Base-by-base conservation (phyloP, 2,797 vertebrate genomes). In the Mycteria americana region DNA sequence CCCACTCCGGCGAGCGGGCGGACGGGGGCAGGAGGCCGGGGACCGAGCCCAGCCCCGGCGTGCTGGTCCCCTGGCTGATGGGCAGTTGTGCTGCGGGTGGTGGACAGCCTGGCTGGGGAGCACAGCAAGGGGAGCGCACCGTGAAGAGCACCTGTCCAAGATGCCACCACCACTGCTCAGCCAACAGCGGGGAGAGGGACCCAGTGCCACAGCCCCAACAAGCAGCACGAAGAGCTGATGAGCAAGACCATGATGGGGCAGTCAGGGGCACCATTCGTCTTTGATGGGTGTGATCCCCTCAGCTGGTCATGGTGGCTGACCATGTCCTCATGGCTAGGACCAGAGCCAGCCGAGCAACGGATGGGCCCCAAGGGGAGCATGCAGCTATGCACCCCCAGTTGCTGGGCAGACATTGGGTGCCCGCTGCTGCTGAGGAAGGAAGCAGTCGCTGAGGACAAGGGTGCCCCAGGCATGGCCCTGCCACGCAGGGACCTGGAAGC, bases 101-200 rank as follows among this genome's bases (percentile, higher is more conserved):
- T 3, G 54, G 59, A 5, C 25, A 13, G 60, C 37, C 60, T 0
- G 76, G 57, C 37, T 3, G 70, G 31, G 63, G 41, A 48, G 62
- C 28, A 6, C 45, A 3, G 54, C 37, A 3, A 10, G 10, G 59
- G 45, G 13, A 43, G 46, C 5, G 23, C 27, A 5, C 17, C 43
- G 0, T 2, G n/a, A 25, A 9, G 11, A 24, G 51, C 6, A 11
- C 46, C 59, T 2, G 35, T 0, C 30, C 72, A 0, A n/a, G 21
- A 10, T 23, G 76, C 74, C 48, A 6, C 35, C 69, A 4, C 25
- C 73, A 5, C 25, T 68, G 13, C 68, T 11, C 69, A 3, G 50
- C 13, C 74, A 41, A 21, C 46, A 28, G 48, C 12, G 4, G 37
- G 35, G 31, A 76, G 14, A 39, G 35, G 8, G 37, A 31, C 27